Base-by-base conservation (phyloP, 2,888 invertebrate species). In the Hirtodrosophila confusa region DNA sequence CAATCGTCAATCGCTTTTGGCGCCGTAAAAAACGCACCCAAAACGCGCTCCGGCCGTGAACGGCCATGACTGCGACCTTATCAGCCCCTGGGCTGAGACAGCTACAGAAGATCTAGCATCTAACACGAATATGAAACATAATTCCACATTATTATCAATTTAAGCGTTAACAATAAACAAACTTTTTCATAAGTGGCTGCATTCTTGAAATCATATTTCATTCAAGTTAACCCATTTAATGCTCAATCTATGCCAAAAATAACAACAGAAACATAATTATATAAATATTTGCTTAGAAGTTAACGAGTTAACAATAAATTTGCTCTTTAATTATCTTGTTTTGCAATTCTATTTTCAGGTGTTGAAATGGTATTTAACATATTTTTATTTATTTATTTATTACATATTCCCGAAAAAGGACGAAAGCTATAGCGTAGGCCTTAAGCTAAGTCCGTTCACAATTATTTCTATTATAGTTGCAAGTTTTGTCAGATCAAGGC, bases 61-160 rank as follows among this genome's bases (percentile, higher is more conserved):
- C 82, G 83, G 72, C 80, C 82, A 63, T 83, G 80, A 82, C 78
- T 68, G 75, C 56, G 62, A 57, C 49, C 63, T 85, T 85, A 85
- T 85, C 86, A 66, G 58, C 10, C 24, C 39, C 27, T 41, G 9
- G 60, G 35, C 31, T 56, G 24, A 47, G 17, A 11, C 10, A 37
- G 35, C 44, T 23, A 49, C 24, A 51, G 37, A 60, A 51, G 37
- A 60, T 66, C 54, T 39, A 61, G 43, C 31, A 44, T 45, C 49
- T 36, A 23, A 39, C 44, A 48, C 11, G 44, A 31, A 23, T 10
- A 35, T 61, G 1, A 36, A 50, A 37, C 35, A 37, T 56, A 36
- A 51, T 47, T 29, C 12, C 10, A 24, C 17, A 33, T 53, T 40
- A 44, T 44, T 23, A 57, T 62, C 31, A 61, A n/a, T 35, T 35